Evolutionary conservation across 2,113 vertebrate species (phyloP), one percentile per base, ranked within the genome.

Genomic region (Catharus fuscescens): DNA sequence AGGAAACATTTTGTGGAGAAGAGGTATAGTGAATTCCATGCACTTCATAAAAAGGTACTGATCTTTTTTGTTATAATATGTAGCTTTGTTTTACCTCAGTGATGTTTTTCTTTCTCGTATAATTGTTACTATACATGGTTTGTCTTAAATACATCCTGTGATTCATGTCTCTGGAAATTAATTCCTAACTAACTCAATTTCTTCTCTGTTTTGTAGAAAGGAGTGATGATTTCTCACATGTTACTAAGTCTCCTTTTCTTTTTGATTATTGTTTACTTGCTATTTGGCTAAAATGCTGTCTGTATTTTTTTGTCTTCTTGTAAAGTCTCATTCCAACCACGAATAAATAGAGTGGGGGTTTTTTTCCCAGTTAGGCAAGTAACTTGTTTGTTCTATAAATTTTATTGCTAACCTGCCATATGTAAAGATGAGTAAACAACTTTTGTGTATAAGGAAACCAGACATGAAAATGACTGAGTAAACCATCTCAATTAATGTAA

Each of bases 11-110:
- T 98, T 89, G 98, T 99, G 62, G 99, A 99, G 98, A 99, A 99
- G 95, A 98, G 99, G 73, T 99, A 99, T 97, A 99, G 99, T 86
- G 99, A 99, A 97, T 99, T 99, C 95, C 99, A 99, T 93, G 96
- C 99, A 40, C 98, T 99, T 92, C 99, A 99, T 98, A 99, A 99
- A 98, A 99, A 99, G 98, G 99, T 99, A 98, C 28, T 36, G 62
- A 29, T 59, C 12, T 76, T 59, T 61, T 50, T 74, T 31, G 50
- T 92, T 62, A 20, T 36, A 65, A 79, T 11, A 15, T 70, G 5
- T 59, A 54, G 24, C 29, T 83, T 95, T 81, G 18, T 36, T 95
- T 91, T 81, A 20, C 15, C 38, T 70, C 54, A 62, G 45, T 77
- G 42, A 24, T 72, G n/a, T 53, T 88, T 91, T 92, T 17, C 2